These are phyloP conservation scores for Pseudococcus longispinus DNA, from an alignment of 2,888 invertebrate genomes.

Conservation along the genomic window DNA sequence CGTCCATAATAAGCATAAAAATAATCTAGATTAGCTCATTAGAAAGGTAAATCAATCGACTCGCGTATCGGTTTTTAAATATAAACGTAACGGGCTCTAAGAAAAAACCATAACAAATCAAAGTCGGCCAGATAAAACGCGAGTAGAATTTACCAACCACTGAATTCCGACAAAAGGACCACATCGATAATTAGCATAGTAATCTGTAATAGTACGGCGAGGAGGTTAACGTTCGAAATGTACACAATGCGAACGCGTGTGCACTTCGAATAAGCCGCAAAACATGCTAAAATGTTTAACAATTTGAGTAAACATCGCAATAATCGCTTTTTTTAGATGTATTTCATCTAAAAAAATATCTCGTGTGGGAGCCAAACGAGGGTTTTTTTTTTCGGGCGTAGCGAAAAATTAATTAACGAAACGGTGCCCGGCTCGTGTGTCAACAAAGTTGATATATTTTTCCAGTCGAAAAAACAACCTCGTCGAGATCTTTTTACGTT, in stretches of 20 bases:
- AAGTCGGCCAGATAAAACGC: conserved; percentile 10
- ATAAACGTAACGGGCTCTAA: neutral
- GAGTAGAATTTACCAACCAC: conserved; percentile 2
- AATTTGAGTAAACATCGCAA: conserved; percentile 4
- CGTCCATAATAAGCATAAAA: neutral
- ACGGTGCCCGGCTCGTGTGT: neutral
- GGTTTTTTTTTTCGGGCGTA: neutral
- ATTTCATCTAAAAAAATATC: neutral
- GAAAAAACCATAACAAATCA: conserved; percentile 18
- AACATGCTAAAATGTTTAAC: conserved; percentile 13
- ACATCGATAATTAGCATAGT: conserved; percentile 29
- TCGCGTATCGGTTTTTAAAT: neutral
- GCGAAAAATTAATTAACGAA: conserved; percentile 9
- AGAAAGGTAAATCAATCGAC: neutral
- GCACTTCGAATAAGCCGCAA: neutral
- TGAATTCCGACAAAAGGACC: conserved; percentile 37
- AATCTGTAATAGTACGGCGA: conserved; percentile 22
- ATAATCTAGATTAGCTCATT: conserved; percentile 20
- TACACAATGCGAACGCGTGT: conserved; percentile 1
- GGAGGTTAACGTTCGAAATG: conserved; percentile 35
- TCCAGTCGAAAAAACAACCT: neutral
- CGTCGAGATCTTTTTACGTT: neutral
- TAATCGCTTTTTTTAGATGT: neutral
- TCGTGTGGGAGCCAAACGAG: neutral
- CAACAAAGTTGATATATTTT: conserved; percentile 12